Percentiles rank a stretch among this genome's conserved stretches.
Conservation (phyloP, 2,113 vertebrate species). For the Burhinus bistriatus region DNA sequence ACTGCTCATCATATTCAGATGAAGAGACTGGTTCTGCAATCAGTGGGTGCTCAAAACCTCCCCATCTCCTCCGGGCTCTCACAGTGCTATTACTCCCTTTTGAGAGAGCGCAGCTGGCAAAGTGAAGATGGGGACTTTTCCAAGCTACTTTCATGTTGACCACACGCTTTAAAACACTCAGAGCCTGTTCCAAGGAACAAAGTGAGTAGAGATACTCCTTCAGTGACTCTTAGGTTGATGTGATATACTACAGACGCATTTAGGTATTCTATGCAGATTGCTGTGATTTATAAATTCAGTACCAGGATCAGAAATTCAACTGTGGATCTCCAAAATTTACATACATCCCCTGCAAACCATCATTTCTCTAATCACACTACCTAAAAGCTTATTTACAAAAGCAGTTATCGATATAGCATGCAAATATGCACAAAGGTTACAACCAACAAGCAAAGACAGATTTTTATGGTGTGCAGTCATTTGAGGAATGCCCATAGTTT, state of each 20-base stretch:
- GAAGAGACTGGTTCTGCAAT: neutral
- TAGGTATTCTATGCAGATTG: neutral
- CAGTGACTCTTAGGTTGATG: neutral
- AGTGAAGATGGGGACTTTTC: conserved; percentile 21
- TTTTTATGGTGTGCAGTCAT: neutral
- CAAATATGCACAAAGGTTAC: neutral
- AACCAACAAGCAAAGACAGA: neutral
- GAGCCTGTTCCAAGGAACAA: neutral
- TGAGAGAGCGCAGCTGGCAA: neutral
- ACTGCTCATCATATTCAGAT: neutral
- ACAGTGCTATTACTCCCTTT: neutral
- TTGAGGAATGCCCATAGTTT: neutral
- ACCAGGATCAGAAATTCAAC: neutral
- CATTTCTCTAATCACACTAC: neutral
- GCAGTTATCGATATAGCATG: neutral
- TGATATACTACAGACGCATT: neutral
- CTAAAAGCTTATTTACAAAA: neutral
- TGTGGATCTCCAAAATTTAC: neutral
- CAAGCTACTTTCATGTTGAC: neutral
- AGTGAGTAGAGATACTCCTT: neutral
- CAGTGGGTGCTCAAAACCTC: neutral
- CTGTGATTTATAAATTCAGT: neutral
- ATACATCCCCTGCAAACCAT: neutral
- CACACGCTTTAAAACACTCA: neutral
- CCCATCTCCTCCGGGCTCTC: neutral